A percentile compares a stretch with the other conserved stretches of the same genome.
Evolutionary conservation across 1,140 invertebrate species (phyloP).

Genomic region (Harpegnathos saltator): DNA sequence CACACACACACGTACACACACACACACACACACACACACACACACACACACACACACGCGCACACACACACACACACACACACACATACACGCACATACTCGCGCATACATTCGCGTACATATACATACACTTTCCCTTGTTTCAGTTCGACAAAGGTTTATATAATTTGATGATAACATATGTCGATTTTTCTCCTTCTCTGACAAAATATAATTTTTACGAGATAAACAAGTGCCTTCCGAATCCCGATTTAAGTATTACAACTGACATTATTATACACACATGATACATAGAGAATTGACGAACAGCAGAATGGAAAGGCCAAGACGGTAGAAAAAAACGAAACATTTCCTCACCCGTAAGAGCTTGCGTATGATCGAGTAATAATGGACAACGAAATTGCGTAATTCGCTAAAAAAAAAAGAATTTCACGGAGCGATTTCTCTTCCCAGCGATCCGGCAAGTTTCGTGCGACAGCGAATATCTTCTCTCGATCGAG

Average conservation of each 20-base stretch:
- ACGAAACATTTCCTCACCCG: slow-evolving; percentile 11
- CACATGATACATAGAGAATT: slow-evolving; percentile 32
- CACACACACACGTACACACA: slow-evolving; percentile 6
- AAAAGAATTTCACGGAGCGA: not conserved
- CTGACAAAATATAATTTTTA: slow-evolving; percentile 35
- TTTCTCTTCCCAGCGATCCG: no score
- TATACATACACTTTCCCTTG: slow-evolving; percentile 10
- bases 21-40: slow-evolving; percentile 8
- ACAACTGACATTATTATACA: slow-evolving; percentile 4
- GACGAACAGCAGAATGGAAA: slow-evolving; percentile 25
- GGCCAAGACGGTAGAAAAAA: slow-evolving; percentile 5
- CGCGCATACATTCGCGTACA: no score
- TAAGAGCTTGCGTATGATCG: slow-evolving; percentile 15
- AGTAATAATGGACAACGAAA: not conserved
- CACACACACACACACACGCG: slow-evolving; percentile 14
- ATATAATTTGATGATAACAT: slow-evolving; percentile 28
- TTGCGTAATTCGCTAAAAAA: not conserved
- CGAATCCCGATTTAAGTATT: slow-evolving; percentile 23
- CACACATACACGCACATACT: not conserved
- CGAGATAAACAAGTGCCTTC: slow-evolving; percentile 8
- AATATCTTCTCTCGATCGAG: slow-evolving; percentile 1
- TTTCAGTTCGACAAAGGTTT: slow-evolving; percentile 26
- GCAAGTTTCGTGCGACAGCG: not conserved
- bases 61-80: slow-evolving; percentile 1
- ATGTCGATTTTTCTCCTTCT: not conserved